Evolutionary conservation across 2,113 vertebrate species (phyloP), one percentile per base, ranked within the genome.

Genomic region (Microcebus lehilahytsara): DNA sequence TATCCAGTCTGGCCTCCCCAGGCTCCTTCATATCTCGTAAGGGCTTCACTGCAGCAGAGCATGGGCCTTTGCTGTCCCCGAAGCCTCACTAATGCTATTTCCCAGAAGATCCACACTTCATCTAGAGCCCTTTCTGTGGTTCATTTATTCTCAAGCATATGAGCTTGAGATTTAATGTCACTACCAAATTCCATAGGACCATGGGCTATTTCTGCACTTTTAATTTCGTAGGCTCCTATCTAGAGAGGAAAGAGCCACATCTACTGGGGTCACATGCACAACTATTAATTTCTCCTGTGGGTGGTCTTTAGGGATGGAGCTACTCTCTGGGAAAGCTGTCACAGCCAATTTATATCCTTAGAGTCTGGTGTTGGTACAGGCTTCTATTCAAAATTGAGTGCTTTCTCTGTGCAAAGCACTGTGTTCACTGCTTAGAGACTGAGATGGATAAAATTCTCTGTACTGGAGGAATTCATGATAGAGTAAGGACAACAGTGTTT

Each of bases 401-500:
- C 30, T 66, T 95, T 89, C 37, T 88, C 67, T 83, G 49, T 32
- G 40, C 89, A 77, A 23, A 58, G 74, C 49, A 49, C 69, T 71
- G 30, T 93, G 75, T 46, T 46, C 20, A 42, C 23, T 97, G 66
- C 56, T 97, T 91, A 79, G 84, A 84, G 74, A 46, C 56, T 75
- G 53, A 83, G 51, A 81, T 89, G 56, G 11, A 23, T 89, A 94
- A 88, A 89, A 49, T 42, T 75, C 64, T 66, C 9, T 80, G 58
- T 42, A 25, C 75, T 87, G 84, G 51, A 88, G 20, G 56, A 84
- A 91, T 89, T 64, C 10, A 42, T 56, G 32, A 32, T 77, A 85
- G 77, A 32, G 19, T 85, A 81, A 83, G 42, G 58, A 60, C 87
- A n/a, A 56, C 27, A 58, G 0, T 79, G 89, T 93, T 96, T 96